phyloP scores from a whole-genome alignment of 2,113 vertebrate genomes.

The Chauna torquata region DNA sequence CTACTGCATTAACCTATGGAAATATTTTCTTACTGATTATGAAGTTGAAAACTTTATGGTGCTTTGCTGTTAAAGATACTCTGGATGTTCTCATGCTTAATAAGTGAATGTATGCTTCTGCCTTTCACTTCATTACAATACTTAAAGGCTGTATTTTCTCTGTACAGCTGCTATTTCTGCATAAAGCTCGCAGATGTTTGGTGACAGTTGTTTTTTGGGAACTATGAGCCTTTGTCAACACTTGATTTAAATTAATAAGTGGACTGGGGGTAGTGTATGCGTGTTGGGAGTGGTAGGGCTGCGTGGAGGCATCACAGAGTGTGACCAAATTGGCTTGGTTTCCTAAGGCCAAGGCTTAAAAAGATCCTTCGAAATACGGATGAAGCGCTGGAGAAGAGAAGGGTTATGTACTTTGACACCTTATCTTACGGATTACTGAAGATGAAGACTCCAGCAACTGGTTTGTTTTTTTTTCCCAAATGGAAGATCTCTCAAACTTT shows the following conservation, averaged over 20 bases:
- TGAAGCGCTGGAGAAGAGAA: background rate
- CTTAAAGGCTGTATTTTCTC: background rate
- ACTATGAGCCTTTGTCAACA: background rate
- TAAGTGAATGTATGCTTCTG: background rate
- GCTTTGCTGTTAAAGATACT: background rate
- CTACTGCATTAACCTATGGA: background rate
- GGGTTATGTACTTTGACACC: background rate
- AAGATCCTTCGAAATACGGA: background rate
- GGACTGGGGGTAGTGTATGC: accelerated
- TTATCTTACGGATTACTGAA: background rate
- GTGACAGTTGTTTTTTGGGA: background rate
- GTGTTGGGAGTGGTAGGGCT: background rate
- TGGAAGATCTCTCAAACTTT: background rate
- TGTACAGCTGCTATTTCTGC: background rate
- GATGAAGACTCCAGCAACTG: background rate
- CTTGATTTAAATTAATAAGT: background rate
- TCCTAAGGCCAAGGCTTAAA: background rate
- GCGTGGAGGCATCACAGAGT: accelerated
- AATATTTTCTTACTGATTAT: background rate
- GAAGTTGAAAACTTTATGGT: background rate
- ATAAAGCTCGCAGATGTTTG: background rate
- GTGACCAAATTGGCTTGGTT: background rate
- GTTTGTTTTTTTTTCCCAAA: background rate
- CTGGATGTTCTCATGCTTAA: background rate
- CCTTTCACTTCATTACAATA: background rate